Base-by-base conservation (phyloP, 2,888 invertebrate species). In the Steinernema scapterisci region DNA sequence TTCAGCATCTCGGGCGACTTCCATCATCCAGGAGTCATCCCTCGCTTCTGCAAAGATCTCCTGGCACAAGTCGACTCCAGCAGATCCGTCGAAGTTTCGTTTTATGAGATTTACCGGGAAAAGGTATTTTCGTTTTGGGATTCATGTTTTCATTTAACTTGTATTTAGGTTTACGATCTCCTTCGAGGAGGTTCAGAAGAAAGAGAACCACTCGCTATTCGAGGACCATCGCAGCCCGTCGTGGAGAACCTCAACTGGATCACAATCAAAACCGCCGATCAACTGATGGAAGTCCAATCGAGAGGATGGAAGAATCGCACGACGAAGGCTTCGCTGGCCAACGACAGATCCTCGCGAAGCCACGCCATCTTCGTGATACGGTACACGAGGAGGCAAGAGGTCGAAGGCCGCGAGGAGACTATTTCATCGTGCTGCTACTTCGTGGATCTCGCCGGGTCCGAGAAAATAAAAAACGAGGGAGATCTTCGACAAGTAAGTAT, bases 371-470 rank as follows among this genome's bases (percentile, higher is more conserved):
- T 89, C 76, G 81, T 84, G 54, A 45, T 77, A 1, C 75, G 38
- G 73, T 77, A 43, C 31, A 63, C 63, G 11, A 9, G 63, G 27
- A 27, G 25, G 31, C 6, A 63, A n/a, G 27, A 63, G 19, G 31
- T 63, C 5, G 31, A n/a, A 21, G 63, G 63, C 31, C 16, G 31
- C 11, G 63, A 63, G 3, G 31, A 16, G 38, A 31, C 27, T 1
- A 11, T 63, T 11, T 63, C 38, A 0, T 95, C 43, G 93, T 93
- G 89, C 89, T 94, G 78, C 43, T 78, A 80, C 21, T 78, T 78
- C 43, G 93, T 95, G 0, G 94, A 95, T 88, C 90, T 95, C 82
- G 95, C 95, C 46, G 95, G 95, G 9, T 94, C 93, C 0, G 95
- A 95, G 87, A 92, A 93, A 70, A 90, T 90, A 27, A 88, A 88